Evolutionary conservation across 2,888 invertebrate genomes (phyloP), one percentile per base, ranked within the genome.

Genomic region (Scotopteryx bipunctaria): DNA sequence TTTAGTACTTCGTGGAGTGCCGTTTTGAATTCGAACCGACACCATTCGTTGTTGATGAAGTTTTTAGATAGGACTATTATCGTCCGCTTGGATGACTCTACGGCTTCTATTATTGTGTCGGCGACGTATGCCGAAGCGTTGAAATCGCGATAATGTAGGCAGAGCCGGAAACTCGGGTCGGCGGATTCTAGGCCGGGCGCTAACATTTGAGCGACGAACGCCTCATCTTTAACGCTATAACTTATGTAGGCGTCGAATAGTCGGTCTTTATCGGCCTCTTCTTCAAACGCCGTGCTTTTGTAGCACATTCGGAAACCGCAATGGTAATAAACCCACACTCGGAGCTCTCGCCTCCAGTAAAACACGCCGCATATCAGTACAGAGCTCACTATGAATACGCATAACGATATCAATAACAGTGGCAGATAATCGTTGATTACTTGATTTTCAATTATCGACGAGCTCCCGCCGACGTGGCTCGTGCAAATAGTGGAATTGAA

Each of bases 31-130:
- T 99, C 98, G 81, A 97, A 96, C 64, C 96, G 93, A 69, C 96
- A 95, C 98, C 98, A 99, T 89, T 98, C 98, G 84, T 97, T 97
- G 86, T 96, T 95, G 59, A 98, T 92, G 87, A 98, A 99, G 89
- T 97, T 96, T 82, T 96, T 96, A 11, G 98, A 97, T 52, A 99
- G 86, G 54, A 98, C 95, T 64, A 98, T 93, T 55, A 99, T 95
- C 31, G 97, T 97, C 68, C 97, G 93, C 66, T 96, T 94, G 37
- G 97, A 97, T 44, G 96, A 95, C 78, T 98, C 97, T 14, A 98
- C 97, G 1, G 98, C 97, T 79, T 97, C 96, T 66, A 97, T 94
- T 51, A 99, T 96, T 38, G 98, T 97, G 78, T 98, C 98, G 8
- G 96, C 95, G 11, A 98, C 95, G 81, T 95, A 97, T 44, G 96